These are phyloP conservation scores for Odontamblyopus rebecca DNA, from an alignment of 2,797 vertebrate species.

Conservation along the genomic window DNA sequence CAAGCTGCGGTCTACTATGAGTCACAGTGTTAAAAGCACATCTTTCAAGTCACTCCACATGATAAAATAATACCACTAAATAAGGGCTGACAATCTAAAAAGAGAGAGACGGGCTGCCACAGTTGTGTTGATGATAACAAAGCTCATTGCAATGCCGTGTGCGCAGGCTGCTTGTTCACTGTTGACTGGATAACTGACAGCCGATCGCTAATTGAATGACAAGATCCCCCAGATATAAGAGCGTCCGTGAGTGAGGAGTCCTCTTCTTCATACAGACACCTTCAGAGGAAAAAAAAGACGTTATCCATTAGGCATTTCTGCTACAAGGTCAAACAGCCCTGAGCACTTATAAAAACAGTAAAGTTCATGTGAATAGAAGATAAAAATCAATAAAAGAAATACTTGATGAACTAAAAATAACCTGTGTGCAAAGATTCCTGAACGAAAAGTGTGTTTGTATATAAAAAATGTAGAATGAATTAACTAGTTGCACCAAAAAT, in stretches of 20 bases:
- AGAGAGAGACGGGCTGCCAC: conserved; percentile 36
- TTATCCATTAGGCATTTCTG: conserved; percentile 5
- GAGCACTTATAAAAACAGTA: background rate
- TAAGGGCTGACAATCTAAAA: conserved; percentile 46
- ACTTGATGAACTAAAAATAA: background rate
- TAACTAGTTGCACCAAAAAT: too few species aligned
- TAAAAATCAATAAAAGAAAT: background rate
- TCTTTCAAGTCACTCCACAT: conserved; percentile 57
- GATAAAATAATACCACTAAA: conserved; percentile 35
- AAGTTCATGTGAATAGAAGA: background rate
- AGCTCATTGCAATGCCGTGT: conserved; percentile 51
- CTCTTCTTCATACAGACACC: conserved; percentile 36
- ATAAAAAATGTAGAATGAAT: too few species aligned
- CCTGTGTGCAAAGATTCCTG: background rate
- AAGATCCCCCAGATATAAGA: conserved; percentile 43
- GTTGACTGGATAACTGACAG: conserved; percentile 65
- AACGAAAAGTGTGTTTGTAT: too few species aligned
- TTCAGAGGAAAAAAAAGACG: conserved; percentile 32
- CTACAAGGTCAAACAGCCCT: conserved; percentile 1
- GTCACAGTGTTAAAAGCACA: conserved; percentile 59
- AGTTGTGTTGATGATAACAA: conserved; percentile 43
- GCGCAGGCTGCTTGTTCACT: conserved; percentile 32
- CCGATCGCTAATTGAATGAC: conserved; percentile 52
- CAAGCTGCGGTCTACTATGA: conserved; percentile 40
- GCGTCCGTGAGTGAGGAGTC: conserved; percentile 49